Evolutionary conservation across 2,113 vertebrate species (phyloP).

Genomic region (Neolamprologus falcicula): DNA sequence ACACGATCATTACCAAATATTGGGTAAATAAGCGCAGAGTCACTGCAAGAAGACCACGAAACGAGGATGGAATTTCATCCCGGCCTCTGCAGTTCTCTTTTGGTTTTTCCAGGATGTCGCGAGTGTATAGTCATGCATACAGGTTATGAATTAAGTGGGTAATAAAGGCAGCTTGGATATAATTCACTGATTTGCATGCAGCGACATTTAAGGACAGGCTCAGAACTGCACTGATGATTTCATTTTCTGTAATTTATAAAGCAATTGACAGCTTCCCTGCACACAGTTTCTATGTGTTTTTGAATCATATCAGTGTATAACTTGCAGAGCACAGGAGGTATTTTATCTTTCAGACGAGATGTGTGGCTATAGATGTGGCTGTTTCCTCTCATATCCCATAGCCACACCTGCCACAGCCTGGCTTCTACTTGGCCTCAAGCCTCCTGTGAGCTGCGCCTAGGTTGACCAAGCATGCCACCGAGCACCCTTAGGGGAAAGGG

Average conservation of each 20-base stretch:
- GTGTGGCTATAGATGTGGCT: conserved; percentile 39
- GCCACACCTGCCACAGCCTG: conserved; percentile 67
- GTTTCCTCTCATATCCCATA: conserved; percentile 41
- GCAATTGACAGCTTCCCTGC: background rate
- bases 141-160: background rate
- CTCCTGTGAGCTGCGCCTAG: conserved; percentile 36
- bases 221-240: accelerated
- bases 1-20: conserved; percentile 40
- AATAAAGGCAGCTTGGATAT: background rate
- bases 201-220: background rate
- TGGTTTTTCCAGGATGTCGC: background rate
- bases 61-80: conserved; percentile 56
- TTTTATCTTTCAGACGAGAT: conserved; percentile 6
- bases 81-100: background rate
- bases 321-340: background rate
- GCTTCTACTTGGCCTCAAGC: conserved; percentile 52
- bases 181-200: background rate
- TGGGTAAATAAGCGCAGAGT: background rate
- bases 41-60: conserved; percentile 39
- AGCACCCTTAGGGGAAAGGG: conserved; percentile 30
- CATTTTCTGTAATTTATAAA: background rate
- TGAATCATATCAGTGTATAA: background rate
- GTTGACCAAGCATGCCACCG: conserved; percentile 62
- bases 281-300: background rate
- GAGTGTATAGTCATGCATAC: background rate